phyloP scores from a whole-genome alignment of 64 coral and sea anemone species.

The Pachyseris speciosa region DNA sequence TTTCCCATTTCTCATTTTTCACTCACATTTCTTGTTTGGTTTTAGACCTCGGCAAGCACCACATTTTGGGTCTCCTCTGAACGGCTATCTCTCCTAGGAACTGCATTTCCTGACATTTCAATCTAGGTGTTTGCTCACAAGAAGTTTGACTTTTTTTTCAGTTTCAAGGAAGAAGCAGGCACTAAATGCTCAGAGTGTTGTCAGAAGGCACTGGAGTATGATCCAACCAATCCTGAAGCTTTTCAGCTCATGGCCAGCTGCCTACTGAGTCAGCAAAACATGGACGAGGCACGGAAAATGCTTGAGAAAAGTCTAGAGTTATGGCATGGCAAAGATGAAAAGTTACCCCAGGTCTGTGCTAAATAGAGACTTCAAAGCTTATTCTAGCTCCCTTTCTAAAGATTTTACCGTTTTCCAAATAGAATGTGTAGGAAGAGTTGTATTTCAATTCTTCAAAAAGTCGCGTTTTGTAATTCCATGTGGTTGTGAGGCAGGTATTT shows the following conservation, averaged over 20 bases:
- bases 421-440: too few relatives aligned
- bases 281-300: constrained; percentile 75
- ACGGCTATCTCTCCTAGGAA: neutral
- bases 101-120: neutral
- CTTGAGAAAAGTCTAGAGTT: constrained; percentile 87
- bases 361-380: neutral
- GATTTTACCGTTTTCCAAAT: too few relatives aligned
- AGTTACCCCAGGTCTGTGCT: neutral
- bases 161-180: constrained; percentile 87
- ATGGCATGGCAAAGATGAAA: constrained; percentile 84
- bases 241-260: constrained; percentile 95
- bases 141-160: neutral
- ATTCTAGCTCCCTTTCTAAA: too few relatives aligned
- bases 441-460: too few relatives aligned
- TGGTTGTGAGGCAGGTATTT: too few relatives aligned
- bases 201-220: constrained; percentile 91
- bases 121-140: neutral
- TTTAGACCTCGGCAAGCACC: too few relatives aligned
- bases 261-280: constrained; percentile 93
- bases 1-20: too few relatives aligned
- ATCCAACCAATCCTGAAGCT: constrained; percentile 88
- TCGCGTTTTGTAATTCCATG: too few relatives aligned
- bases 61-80: too few relatives aligned
- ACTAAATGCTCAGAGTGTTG: constrained; percentile 80
- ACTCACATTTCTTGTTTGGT: too few relatives aligned